A percentile compares a stretch with the other conserved stretches of the same genome.
phyloP scores from a whole-genome alignment of 2,113 vertebrate species.

The Lates calcarifer region DNA sequence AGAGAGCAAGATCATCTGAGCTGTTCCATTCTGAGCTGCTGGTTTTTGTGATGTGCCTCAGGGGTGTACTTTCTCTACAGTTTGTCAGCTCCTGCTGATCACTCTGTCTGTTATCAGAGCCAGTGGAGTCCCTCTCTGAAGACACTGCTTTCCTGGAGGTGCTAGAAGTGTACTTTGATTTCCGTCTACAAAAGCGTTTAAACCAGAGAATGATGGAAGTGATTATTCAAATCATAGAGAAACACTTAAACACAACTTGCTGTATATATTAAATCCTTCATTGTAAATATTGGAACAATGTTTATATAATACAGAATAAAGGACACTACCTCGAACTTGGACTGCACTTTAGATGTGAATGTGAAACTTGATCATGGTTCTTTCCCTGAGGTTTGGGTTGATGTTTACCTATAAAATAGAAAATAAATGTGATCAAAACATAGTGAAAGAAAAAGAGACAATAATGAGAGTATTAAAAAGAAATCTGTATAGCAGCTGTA shows the following conservation, averaged over 20 bases:
- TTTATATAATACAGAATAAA: background rate
- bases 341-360: slow-evolving; percentile 85
- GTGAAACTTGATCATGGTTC: slow-evolving; percentile 80
- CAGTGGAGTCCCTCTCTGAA: slow-evolving; percentile 72
- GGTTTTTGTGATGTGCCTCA: slow-evolving; percentile 79
- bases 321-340: slow-evolving; percentile 82
- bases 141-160: slow-evolving; percentile 69
- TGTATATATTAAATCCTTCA: background rate
- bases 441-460: slow-evolving; percentile 1
- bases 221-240: background rate
- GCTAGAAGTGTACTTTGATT: slow-evolving; percentile 77
- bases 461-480: background rate
- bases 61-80: slow-evolving; percentile 70
- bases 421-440: slow-evolving; percentile 25
- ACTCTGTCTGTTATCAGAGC: slow-evolving; percentile 65
- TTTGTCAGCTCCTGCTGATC: slow-evolving; percentile 71
- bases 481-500: background rate
- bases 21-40: slow-evolving; percentile 88
- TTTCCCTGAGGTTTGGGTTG: slow-evolving; percentile 83
- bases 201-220: background rate
- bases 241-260: background rate
- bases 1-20: slow-evolving; percentile 84
- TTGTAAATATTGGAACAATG: background rate
- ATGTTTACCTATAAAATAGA: slow-evolving; percentile 78
- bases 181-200: slow-evolving; percentile 70